Evolutionary conservation across 2,797 vertebrate species (phyloP).

Genomic region (Chiroxiphia lanceolata): DNA sequence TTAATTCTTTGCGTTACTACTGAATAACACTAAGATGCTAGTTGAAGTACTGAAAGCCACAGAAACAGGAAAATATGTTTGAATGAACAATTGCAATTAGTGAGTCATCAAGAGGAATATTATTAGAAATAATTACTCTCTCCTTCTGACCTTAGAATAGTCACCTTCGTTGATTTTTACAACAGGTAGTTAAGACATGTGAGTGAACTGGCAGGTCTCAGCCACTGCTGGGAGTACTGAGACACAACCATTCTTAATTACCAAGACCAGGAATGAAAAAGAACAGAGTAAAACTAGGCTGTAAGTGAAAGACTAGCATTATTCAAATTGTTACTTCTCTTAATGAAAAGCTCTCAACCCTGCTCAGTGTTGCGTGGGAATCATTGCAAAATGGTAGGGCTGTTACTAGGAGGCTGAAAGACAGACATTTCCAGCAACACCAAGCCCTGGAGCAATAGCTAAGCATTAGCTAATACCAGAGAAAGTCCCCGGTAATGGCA

Average conservation of each 20-base stretch:
- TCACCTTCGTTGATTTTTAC: background rate
- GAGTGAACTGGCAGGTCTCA: background rate
- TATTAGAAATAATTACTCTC: background rate
- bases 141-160: background rate
- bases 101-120: background rate
- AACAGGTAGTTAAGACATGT: background rate
- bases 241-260: background rate
- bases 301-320: background rate
- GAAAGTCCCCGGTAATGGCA: background rate
- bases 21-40: background rate
- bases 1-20: background rate
- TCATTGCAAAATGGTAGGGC: background rate
- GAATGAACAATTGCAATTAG: background rate
- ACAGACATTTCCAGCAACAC: background rate
- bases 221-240: background rate
- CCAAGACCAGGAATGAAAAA: background rate
- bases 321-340: background rate
- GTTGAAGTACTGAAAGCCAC: background rate
- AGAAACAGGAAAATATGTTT: background rate
- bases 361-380: background rate
- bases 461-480: background rate
- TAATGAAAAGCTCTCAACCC: background rate
- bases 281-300: background rate
- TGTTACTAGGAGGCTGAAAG: background rate
- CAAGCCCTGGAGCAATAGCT: background rate